phyloP scores from a whole-genome alignment of 2,113 vertebrate genomes.

The Zingel zingel region DNA sequence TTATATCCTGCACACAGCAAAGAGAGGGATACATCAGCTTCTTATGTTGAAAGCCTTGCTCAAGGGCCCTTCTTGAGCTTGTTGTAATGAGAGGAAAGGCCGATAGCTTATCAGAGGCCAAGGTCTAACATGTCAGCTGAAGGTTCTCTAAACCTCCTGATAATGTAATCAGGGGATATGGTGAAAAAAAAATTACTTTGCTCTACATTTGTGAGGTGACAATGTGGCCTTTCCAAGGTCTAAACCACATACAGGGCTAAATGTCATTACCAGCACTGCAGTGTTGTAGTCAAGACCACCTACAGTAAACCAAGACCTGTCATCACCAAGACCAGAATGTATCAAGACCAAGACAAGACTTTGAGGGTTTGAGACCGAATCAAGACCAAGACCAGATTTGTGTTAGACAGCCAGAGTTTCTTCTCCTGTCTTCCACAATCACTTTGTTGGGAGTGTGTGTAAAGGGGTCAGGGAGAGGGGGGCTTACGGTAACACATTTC shows the following conservation, averaged over 20 bases:
- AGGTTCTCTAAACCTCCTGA: conserved; percentile 39
- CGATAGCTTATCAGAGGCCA: conserved; percentile 55
- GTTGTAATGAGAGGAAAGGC: conserved; percentile 10
- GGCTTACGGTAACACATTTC: too few relatives aligned
- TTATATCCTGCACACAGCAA: background rate
- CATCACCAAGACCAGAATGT: too few relatives aligned
- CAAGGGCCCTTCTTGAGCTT: background rate
- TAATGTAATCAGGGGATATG: conserved; percentile 28
- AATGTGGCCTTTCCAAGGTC: conserved; percentile 28
- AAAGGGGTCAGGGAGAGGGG: too few relatives aligned
- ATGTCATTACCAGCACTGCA: conserved; percentile 17
- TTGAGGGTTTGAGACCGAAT: too few relatives aligned
- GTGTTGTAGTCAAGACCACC: too few relatives aligned
- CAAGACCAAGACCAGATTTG: too few relatives aligned
- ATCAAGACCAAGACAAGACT: too few relatives aligned
- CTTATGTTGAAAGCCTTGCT: conserved; percentile 42
- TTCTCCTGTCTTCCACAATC: too few relatives aligned
- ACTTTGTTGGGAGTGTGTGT: too few relatives aligned
- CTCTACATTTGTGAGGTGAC: conserved; percentile 27
- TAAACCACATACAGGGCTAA: background rate
- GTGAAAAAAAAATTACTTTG: conserved; percentile 32
- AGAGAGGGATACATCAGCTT: background rate
- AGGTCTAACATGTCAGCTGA: conserved; percentile 32
- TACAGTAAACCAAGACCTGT: too few relatives aligned
- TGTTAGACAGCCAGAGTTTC: too few relatives aligned